Evolutionary conservation across 1,140 invertebrate genomes (phyloP), one percentile per base, ranked within the genome.

Genomic region (Magallana angulata): DNA sequence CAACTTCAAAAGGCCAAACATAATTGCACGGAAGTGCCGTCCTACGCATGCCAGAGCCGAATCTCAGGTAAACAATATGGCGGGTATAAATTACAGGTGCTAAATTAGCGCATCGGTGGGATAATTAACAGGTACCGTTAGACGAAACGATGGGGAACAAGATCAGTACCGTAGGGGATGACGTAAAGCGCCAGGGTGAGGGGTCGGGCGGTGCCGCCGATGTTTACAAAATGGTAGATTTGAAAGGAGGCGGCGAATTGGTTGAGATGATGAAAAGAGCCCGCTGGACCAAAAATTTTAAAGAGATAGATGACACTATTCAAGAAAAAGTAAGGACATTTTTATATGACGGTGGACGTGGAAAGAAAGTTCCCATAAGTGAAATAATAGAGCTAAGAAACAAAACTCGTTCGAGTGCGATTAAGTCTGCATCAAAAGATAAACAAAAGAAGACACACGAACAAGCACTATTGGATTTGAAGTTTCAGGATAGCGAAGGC

Each of bases 271-370:
- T 98, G 97, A 99, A 99, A 95, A 96, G 97, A 81, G 91, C 91
- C 8, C 92, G 90, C 57, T 91, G 90, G 90, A 94, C 91, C 8
- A 91, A 94, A 97, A 5, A 97, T 98, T 92, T 90, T 76, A 90
- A 85, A 57, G 89, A 94, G 16, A 57, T 92, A 71, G 91, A 95
- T 89, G 88, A 93, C 9, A 91, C 88, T 85, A 94, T 95, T 57
- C 97, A 97, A 94, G 97, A 97, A 7, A 98, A 98, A 94, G 97
- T 99, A 1, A 97, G 97, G 91, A 98, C 97, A 0, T 99, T 98
- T 95, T 94, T 99, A 9, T 99, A 99, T 94, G 98, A 99, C 92
- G 97, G 97, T 93, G 98, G 98, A 1, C 96, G 97, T 92, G 98
- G 98, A 0, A 97, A 97, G 85, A 97, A 97, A 94, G 97, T 99